Conservation (phyloP, 1,140 invertebrate genomes). For the Ceratosolen solmsi region DNA sequence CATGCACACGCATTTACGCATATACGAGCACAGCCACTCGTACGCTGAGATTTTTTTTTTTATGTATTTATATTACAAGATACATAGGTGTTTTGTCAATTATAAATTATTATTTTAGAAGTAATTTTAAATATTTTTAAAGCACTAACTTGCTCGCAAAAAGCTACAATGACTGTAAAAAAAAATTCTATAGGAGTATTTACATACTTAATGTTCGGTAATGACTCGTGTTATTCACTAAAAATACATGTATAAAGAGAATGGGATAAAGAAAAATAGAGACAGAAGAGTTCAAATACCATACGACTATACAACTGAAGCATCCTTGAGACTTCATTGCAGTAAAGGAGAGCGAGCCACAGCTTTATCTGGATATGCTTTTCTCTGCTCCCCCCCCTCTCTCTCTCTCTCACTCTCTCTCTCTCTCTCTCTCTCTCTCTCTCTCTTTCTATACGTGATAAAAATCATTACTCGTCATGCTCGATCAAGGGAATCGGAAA, state of each 20-base stretch:
- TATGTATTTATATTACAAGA: too few relatives aligned
- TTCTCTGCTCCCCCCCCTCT: neutral
- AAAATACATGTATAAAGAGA: neutral
- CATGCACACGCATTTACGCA: too few relatives aligned
- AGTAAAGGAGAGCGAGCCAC: neutral
- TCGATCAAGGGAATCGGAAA: constrained; percentile 38
- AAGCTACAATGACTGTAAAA: neutral
- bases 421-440: neutral
- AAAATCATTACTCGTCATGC: constrained; percentile 10
- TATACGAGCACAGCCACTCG: too few relatives aligned
- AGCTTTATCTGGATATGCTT: neutral
- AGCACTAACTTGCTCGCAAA: neutral
- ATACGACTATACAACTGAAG: neutral
- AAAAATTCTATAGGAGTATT: neutral
- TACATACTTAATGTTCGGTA: neutral
- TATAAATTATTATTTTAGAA: neutral
- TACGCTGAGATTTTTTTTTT: too few relatives aligned
- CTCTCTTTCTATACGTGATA: neutral
- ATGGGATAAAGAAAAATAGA: neutral
- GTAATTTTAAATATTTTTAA: neutral
- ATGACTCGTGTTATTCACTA: neutral
- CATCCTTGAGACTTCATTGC: constrained; percentile 18
- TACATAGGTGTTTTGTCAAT: too few relatives aligned
- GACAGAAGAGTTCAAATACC: neutral
- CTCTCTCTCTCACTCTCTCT: neutral